Base-by-base conservation (phyloP, 2,888 invertebrate genomes). In the Drosophila recens region DNA sequence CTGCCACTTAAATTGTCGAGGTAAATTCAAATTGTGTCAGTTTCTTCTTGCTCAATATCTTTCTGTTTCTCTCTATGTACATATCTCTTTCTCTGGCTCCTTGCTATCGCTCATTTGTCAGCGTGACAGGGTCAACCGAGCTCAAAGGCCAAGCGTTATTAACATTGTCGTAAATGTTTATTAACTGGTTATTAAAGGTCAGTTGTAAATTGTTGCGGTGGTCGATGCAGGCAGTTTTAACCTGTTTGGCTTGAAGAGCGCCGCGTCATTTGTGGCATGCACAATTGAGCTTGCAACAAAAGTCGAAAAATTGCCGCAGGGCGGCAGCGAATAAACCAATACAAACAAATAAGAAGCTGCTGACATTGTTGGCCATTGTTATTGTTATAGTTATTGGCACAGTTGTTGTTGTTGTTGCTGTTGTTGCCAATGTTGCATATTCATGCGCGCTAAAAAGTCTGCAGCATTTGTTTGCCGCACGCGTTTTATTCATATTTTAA, bases 221-320 rank as follows among this genome's bases (percentile, higher is more conserved):
- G 5, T 4, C 13, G 13, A 38, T n/a, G 34, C 40, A 51, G 63
- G n/a, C 23, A 45, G 34, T 62, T 59, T 62, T 57, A 49, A 36
- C 46, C 34, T 36, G 36, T 51, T 64, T 54, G 65, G 40, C 52
- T 65, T 71, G 62, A 52, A 63, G 64, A 34, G 63, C 34, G 45
- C 57, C 27, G 42, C 51, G 40, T 9, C 62, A 42, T 54, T 70
- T 66, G 51, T 59, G 70, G 54, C 75, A 67, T 75, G 76, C 75
- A 72, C 75, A 75, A 76, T 72, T 65, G 67, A 53, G 59, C 67
- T 64, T 58, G 77, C 77, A 64, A 68, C 59, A 69, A 74, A 65
- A 78, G 72, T 68, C 59, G 43, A 63, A 61, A 65, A 67, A 65
- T 56, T 58, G 62, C 75, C 67, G 65, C 67, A 67, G 61, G 77